A percentile compares a stretch with the other conserved stretches of the same genome.
These are phyloP conservation scores for Saguinus midas DNA, from an alignment of 2,113 vertebrate genomes.

Conservation along the genomic window DNA sequence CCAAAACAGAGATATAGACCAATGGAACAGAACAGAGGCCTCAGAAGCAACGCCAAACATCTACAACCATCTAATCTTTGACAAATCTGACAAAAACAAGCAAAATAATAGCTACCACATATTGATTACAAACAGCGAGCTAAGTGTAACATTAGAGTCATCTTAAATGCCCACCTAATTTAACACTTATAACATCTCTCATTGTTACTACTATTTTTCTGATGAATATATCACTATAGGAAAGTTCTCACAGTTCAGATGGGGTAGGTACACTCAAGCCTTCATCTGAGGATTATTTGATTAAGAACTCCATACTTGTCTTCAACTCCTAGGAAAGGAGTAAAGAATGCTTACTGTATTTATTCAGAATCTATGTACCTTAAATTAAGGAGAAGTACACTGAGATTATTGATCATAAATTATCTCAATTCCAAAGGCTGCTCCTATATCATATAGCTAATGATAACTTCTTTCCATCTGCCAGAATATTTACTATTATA, in stretches of 20 bases:
- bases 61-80: too few relatives aligned
- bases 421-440: background rate
- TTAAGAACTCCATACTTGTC: background rate
- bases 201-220: background rate
- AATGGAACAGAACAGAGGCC: too few relatives aligned
- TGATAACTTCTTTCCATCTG: background rate
- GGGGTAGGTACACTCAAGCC: background rate
- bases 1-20: too few relatives aligned
- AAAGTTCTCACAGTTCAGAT: background rate
- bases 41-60: too few relatives aligned
- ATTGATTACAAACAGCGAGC: background rate
- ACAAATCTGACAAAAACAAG: too few relatives aligned
- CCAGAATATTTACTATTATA: background rate
- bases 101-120: background rate
- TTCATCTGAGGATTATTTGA: constrained; percentile 16
- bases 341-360: background rate
- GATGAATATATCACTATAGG: background rate
- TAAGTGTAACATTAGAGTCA: background rate
- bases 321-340: background rate
- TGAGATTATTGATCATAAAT: background rate
- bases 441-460: background rate
- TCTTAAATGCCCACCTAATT: constrained; percentile 7
- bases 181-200: background rate
- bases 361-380: background rate
- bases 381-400: background rate